Evolutionary conservation across 2,797 vertebrate genomes (phyloP).

Genomic region (Dermochelys coriacea): DNA sequence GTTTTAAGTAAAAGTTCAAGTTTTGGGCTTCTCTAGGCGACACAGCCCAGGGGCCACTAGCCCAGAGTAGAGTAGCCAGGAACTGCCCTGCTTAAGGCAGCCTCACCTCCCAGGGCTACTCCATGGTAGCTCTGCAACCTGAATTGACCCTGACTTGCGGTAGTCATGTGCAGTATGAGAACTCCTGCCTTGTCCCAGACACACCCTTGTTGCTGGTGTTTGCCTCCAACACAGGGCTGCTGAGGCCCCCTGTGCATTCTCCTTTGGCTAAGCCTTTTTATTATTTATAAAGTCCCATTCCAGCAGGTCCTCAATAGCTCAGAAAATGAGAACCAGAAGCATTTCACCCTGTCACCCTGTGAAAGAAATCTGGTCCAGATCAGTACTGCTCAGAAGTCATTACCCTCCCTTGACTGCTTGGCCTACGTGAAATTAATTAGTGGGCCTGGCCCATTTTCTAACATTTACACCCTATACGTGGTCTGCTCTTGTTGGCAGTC

Average conservation of each 20-base stretch:
- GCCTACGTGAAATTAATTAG: slow-evolving; percentile 24
- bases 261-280: slow-evolving; percentile 19
- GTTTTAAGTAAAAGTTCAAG: not conserved
- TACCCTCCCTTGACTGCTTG: slow-evolving; percentile 19
- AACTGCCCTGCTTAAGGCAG: not conserved
- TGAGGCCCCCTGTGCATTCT: too few relatives aligned
- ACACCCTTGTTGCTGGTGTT: rapidly evolving
- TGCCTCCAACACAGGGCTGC: too few relatives aligned
- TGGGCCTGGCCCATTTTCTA: slow-evolving; percentile 25
- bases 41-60: not conserved
- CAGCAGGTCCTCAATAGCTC: not conserved
- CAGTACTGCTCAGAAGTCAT: slow-evolving; percentile 54
- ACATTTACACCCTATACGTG: not conserved
- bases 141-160: not conserved
- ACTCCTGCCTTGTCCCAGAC: not conserved
- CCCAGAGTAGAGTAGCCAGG: not conserved
- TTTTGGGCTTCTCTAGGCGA: not conserved
- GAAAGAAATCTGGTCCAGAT: slow-evolving; percentile 45
- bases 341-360: slow-evolving; percentile 14
- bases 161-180: not conserved
- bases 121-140: not conserved
- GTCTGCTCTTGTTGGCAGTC: slow-evolving; percentile 44
- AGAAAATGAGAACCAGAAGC: not conserved
- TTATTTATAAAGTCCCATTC: not conserved
- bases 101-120: not conserved